Conservation (phyloP, 2,113 vertebrate species). For the Takifugu bimaculatus region DNA sequence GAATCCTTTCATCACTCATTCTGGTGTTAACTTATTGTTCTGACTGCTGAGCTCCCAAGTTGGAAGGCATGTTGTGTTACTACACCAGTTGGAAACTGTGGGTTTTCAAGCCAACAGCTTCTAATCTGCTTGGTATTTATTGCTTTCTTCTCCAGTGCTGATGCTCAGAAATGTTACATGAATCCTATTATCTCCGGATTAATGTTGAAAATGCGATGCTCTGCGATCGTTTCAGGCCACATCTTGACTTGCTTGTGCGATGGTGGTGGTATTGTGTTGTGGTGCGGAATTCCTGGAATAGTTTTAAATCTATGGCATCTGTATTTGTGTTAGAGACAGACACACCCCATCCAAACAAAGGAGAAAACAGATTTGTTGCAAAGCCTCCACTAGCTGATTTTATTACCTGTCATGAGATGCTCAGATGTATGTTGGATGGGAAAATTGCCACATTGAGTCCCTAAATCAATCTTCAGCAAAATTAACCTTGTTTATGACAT, state of each 20-base stretch:
- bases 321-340: too few relatives aligned
- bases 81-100: background rate
- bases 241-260: too few relatives aligned
- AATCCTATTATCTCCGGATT: too few relatives aligned
- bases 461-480: background rate
- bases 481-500: background rate
- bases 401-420: background rate
- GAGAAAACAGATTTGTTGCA: background rate
- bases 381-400: background rate
- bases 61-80: constrained; percentile 1
- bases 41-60: background rate
- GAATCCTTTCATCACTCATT: background rate
- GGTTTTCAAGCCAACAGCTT: background rate
- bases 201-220: too few relatives aligned
- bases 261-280: too few relatives aligned
- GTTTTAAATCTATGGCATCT: too few relatives aligned
- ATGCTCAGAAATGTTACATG: too few relatives aligned
- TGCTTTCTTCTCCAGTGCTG: too few relatives aligned
- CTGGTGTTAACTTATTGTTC: background rate
- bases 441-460: background rate
- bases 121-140: background rate
- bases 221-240: too few relatives aligned
- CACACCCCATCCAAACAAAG: background rate
- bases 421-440: background rate
- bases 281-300: too few relatives aligned